Percentiles rank a stretch among this genome's conserved stretches.
phyloP scores from a whole-genome alignment of 2,113 vertebrate species.

The Actenoides lindsayi region DNA sequence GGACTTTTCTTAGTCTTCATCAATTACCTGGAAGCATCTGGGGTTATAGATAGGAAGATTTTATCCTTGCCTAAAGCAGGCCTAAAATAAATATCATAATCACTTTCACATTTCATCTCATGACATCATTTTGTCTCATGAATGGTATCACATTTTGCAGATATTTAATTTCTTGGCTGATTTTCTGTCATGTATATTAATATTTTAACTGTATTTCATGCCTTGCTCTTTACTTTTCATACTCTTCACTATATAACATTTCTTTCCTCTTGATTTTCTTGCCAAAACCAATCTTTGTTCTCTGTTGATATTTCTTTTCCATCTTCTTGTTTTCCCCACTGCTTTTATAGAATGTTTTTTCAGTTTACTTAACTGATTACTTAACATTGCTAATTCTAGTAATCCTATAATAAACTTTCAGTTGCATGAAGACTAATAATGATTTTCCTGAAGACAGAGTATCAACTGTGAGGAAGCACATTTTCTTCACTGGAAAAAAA shows the following conservation, averaged over 20 bases:
- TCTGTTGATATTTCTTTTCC: background rate
- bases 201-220: background rate
- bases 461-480: background rate
- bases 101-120: background rate
- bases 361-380: background rate
- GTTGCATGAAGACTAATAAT: background rate
- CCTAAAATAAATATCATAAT: background rate
- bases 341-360: background rate
- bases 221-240: background rate
- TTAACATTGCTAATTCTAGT: background rate
- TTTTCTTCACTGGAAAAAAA: background rate
- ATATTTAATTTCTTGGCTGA: background rate
- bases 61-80: background rate
- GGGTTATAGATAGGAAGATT: background rate
- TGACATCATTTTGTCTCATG: background rate
- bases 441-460: background rate
- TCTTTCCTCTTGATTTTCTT: background rate
- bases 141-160: background rate
- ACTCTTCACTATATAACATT: background rate
- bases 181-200: background rate
- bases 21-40: background rate
- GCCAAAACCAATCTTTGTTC: background rate
- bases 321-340: accelerated
- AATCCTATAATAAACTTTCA: background rate
- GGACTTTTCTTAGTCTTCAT: background rate